Conservation (phyloP, 2,888 invertebrate genomes). For the Penaeus monodon region DNA sequence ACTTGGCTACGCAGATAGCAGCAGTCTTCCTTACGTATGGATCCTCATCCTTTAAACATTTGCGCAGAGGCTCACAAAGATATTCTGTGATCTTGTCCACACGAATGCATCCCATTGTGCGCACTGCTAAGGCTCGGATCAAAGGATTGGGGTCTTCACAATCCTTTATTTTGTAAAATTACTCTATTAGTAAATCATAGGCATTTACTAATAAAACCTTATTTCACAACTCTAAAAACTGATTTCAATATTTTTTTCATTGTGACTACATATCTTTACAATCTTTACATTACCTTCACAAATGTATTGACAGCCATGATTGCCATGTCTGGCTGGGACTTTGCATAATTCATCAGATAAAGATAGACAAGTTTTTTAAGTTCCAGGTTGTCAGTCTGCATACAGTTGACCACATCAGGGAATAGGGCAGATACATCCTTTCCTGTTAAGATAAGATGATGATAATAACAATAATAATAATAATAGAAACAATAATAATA, state of each 20-base stretch:
- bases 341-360: slow-evolving; percentile 99
- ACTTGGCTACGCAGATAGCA: slow-evolving; percentile 98
- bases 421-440: slow-evolving; percentile 99
- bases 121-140: slow-evolving; percentile 96
- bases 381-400: slow-evolving; percentile 99
- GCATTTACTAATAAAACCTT: too few relatives aligned
- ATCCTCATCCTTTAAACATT: slow-evolving; percentile 94
- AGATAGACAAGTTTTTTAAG: slow-evolving; percentile 98
- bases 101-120: slow-evolving; percentile 99
- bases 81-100: slow-evolving; percentile 99
- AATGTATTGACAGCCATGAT: slow-evolving; percentile 99
- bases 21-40: slow-evolving; percentile 98
- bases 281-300: slow-evolving; percentile 83
- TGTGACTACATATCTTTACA: too few relatives aligned
- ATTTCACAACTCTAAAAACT: too few relatives aligned
- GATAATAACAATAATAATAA: neutral
- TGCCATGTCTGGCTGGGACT: slow-evolving; percentile 99
- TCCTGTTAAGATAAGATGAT: slow-evolving; percentile 37
- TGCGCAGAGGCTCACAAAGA: slow-evolving; percentile 95
- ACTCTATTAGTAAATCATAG: too few relatives aligned
- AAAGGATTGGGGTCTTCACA: slow-evolving; percentile 99
- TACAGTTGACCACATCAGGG: slow-evolving; percentile 99
- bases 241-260: too few relatives aligned
- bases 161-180: slow-evolving; percentile 77
- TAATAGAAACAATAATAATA: neutral